Evolutionary conservation across 2,888 invertebrate genomes (phyloP), one percentile per base, ranked within the genome.

Genomic region (Uropetala carovei): DNA sequence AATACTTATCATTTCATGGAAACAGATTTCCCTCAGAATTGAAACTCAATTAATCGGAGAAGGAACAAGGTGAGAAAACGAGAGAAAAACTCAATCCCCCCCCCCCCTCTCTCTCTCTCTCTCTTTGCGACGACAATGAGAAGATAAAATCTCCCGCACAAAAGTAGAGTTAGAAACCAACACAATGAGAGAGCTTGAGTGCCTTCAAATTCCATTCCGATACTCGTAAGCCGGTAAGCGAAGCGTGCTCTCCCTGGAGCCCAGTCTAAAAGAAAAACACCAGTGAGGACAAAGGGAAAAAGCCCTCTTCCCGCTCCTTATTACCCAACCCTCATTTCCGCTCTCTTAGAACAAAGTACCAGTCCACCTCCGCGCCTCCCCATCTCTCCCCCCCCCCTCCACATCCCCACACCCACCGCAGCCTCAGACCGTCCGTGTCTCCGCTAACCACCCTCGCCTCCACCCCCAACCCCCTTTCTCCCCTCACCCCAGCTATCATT

Each of bases 201-300:
- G 27, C 75, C 75, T 27, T 75, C 75, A 75, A 75, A 75, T 75
- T 75, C 75, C 75, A 75, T 75, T 75, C 27, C 75, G 75, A 75
- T 75, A 75, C 75, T 75, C 75, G 75, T 75, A 75, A 75, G 75
- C 75, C 75, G 27, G 75, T 75, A 75, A 75, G 75, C 75, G 75
- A 75, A 75, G 75, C 75, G 27, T 75, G 75, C 75, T 75, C n/a
- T n/a, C 75, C 75, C 75, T 27, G 27, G 75, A 75, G 75, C 75
- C 75, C 75, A 27, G 75, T 75, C 22, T 11, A 75, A 75, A 75
- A 75, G 75, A 75, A 75, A 75, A 75, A 75, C 22, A 27, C 75
- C 18, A 0, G n/a, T 68, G 68, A 75, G 75, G 22, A 75, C 75
- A 75, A 75, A 75, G 75, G 75, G 27, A 27, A 75, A 43, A 75